Evolutionary conservation across 2,888 invertebrate species (phyloP), one percentile per base, ranked within the genome.

Genomic region (Sesamia inferens): DNA sequence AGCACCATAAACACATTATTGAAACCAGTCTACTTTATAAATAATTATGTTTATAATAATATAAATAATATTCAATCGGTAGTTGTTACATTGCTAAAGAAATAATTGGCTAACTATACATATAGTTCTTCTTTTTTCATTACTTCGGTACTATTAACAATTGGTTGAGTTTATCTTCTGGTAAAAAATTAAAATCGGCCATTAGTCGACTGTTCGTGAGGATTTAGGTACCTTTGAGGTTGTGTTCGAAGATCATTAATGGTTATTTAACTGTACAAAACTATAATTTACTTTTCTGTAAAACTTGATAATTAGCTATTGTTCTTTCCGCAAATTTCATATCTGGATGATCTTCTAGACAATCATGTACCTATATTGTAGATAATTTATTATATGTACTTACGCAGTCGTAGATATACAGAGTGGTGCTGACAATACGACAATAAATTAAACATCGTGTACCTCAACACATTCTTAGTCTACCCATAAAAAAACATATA

Each of bases 221-320:
- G 31, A 31, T 31, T 31, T 31, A n/a, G n/a, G n/a, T n/a, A 31
- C 3, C 31, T 31, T 31, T 31, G 31, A 31, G 19, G 10, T 54
- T 10, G 59, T 61, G 10, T 75, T 47, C 58, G 6, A 22, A 57
- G 8, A 55, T 64, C 16, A 24, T 42, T 13, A 16, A 48, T 14
- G 11, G 19, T 55, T 44, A 31, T 48, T 13, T 74, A 14, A 10
- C 44, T n/a, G 5, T 13, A 57, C 31, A 2, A 51, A 54, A 16
- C 5, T 59, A 22, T 58, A 57, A 48, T 65, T 10, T 44, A 42
- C 24, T 62, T 59, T 16, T 55, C 16, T 58, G 55, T 11, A 65
- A 68, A 79, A 54, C 47, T 51, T 19, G 57, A 61, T 78, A 78
- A 79, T 78, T 71, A 62, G 31, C 83, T 68, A 72, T 72, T 79